Percentiles rank a stretch among this genome's conserved stretches.
These are phyloP conservation scores for Syngnathus typhle DNA, from an alignment of 2,113 vertebrate genomes.

Conservation along the genomic window DNA sequence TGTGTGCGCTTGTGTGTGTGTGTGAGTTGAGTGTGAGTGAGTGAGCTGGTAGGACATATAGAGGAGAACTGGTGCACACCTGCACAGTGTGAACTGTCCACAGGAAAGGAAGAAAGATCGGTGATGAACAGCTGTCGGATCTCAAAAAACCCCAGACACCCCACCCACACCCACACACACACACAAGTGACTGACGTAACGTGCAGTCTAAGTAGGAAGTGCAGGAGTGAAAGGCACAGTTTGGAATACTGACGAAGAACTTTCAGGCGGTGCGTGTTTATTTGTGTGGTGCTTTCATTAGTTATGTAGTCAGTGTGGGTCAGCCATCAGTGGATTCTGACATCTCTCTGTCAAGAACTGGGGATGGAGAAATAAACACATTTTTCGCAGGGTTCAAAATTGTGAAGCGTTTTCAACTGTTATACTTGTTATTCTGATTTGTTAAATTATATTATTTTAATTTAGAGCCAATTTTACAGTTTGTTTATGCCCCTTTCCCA, in stretches of 20 bases:
- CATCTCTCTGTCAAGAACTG: conserved; percentile 55
- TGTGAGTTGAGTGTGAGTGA: background rate
- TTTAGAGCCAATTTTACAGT: too few relatives aligned
- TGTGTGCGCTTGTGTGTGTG: background rate
- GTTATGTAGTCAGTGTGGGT: conserved; percentile 50
- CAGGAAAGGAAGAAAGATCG: conserved; percentile 43
- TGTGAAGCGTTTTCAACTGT: too few relatives aligned
- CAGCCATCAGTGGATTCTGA: conserved; percentile 60
- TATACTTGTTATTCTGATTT: too few relatives aligned
- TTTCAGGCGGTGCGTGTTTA: conserved; percentile 12
- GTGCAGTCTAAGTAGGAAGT: conserved; percentile 9
- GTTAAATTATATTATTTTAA: too few relatives aligned
- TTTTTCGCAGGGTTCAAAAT: background rate
- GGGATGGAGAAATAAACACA: conserved; percentile 48
- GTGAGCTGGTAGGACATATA: conserved; percentile 42
- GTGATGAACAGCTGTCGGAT: conserved; percentile 51
- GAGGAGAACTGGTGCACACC: conserved; percentile 54
- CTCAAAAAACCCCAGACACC: conserved; percentile 11
- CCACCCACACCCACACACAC: conserved; percentile 6
- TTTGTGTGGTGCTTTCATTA: conserved; percentile 38
- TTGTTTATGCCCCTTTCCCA: too few relatives aligned
- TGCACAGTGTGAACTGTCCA: conserved; percentile 56
- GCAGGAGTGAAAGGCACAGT: background rate
- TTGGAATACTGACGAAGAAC: conserved; percentile 8
- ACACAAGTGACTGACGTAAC: conserved; percentile 9